Percentiles rank a stretch among this genome's conserved stretches.
Conservation (phyloP, 92 coral and sea anemone species). For the Actinostola sp. region DNA sequence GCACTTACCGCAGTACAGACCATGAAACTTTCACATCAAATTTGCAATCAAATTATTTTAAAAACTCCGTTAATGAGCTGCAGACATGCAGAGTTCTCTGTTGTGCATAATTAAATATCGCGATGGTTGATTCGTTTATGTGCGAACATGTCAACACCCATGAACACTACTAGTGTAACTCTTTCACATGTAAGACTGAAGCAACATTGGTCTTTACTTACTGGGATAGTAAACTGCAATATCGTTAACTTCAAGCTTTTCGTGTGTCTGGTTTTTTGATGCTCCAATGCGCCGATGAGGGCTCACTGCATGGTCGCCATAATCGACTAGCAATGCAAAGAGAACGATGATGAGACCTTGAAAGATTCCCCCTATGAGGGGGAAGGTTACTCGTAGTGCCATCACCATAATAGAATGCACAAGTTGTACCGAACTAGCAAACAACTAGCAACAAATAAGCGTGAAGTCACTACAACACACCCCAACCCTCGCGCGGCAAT, state of each 20-base stretch:
- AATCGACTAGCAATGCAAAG: conserved; percentile 72
- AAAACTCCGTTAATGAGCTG: too few species aligned
- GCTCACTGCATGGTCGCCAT: conserved; percentile 73
- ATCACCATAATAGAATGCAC: not conserved
- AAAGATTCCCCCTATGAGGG: conserved; percentile 52
- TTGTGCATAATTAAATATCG: too few species aligned
- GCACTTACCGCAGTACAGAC: too few species aligned
- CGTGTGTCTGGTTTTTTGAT: conserved; percentile 13
- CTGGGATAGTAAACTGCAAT: conserved; percentile 69
- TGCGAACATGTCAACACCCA: too few species aligned
- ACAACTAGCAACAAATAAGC: not conserved
- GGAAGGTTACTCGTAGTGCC: conserved; percentile 58
- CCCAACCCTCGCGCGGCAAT: too few species aligned
- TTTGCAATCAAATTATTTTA: too few species aligned
- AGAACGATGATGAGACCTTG: conserved; percentile 68
- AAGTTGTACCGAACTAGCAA: not conserved
- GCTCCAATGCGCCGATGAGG: conserved; percentile 49
- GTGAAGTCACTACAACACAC: not conserved
- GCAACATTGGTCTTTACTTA: conserved; percentile 30
- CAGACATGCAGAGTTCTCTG: too few species aligned
- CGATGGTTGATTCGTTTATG: too few species aligned
- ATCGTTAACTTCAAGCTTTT: conserved; percentile 48
- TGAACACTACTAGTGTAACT: too few species aligned
- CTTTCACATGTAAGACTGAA: not conserved
- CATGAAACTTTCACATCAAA: too few species aligned